A percentile compares a stretch with the other conserved stretches of the same genome.
Evolutionary conservation across 2,797 vertebrate genomes (phyloP).

Genomic region (Sardinella longiceps): DNA sequence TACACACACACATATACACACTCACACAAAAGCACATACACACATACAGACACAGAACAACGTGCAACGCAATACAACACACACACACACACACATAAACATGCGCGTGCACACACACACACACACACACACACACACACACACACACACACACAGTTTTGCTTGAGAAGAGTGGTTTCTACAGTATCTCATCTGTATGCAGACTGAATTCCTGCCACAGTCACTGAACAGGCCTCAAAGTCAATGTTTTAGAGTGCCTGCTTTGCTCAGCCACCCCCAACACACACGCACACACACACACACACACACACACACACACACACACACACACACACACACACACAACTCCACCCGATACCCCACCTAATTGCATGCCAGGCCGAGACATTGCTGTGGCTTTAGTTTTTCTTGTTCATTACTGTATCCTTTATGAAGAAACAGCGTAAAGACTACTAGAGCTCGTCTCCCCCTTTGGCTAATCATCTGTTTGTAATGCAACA

Average conservation of each 20-base stretch:
- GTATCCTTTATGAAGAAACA: neutral
- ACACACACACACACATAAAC: neutral
- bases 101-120: constrained; percentile 62
- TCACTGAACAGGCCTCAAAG: neutral
- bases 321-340: too few species aligned
- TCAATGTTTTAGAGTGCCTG: neutral
- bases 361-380: neutral
- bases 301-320: too few species aligned
- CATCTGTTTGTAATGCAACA: too few species aligned
- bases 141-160: constrained; percentile 50
- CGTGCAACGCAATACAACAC: neutral
- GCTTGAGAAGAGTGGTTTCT: neutral
- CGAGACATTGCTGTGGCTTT: neutral
- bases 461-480: too few species aligned
- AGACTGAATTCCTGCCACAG: neutral
- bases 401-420: neutral
- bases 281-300: too few species aligned
- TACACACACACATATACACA: neutral
- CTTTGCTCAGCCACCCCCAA: too few species aligned
- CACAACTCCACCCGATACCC: too few species aligned
- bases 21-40: neutral
- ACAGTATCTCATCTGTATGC: neutral
- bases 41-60: neutral
- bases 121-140: constrained; percentile 54
- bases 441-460: neutral